Conservation (phyloP, 2,113 vertebrate species). For the Clupea harengus region DNA sequence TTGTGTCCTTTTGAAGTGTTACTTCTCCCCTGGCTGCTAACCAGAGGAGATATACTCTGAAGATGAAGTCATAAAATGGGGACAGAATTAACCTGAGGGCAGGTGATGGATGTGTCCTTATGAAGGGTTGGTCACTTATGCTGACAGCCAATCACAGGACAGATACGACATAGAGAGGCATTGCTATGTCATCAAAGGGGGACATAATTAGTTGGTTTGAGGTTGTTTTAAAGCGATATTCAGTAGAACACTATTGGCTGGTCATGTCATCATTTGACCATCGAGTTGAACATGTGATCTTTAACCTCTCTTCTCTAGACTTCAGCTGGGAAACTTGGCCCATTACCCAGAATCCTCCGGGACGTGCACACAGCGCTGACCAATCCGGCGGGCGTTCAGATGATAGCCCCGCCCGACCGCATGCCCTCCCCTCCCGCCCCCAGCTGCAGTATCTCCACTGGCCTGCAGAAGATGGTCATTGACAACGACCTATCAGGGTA, state of each 20-base stretch:
- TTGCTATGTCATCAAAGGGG: too few relatives aligned
- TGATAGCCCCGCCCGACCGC: conserved; percentile 74
- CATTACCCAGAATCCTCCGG: conserved; percentile 89
- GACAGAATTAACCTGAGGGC: too few relatives aligned
- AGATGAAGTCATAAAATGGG: not conserved
- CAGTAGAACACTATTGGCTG: too few relatives aligned
- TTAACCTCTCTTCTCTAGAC: conserved; percentile 65
- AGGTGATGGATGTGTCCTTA: too few relatives aligned
- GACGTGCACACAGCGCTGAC: conserved; percentile 87
- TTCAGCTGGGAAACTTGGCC: conserved; percentile 85
- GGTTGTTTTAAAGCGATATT: too few relatives aligned
- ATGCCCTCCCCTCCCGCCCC: conserved; percentile 76
- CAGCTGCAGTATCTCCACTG: conserved; percentile 83
- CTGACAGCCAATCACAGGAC: too few relatives aligned
- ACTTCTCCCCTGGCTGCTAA: not conserved
- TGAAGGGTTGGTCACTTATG: too few relatives aligned
- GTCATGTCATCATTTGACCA: not conserved
- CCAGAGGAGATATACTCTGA: not conserved
- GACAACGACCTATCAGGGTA: conserved; percentile 95
- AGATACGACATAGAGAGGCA: too few relatives aligned
- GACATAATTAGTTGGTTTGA: too few relatives aligned
- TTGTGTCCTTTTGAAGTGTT: not conserved
- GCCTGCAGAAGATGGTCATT: conserved; percentile 96
- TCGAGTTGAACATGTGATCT: not conserved
- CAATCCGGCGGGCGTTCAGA: conserved; percentile 81